Percentiles rank a stretch among this genome's conserved stretches.
Evolutionary conservation across 1,140 invertebrate species (phyloP).

Genomic region (Contarinia nasturtii): DNA sequence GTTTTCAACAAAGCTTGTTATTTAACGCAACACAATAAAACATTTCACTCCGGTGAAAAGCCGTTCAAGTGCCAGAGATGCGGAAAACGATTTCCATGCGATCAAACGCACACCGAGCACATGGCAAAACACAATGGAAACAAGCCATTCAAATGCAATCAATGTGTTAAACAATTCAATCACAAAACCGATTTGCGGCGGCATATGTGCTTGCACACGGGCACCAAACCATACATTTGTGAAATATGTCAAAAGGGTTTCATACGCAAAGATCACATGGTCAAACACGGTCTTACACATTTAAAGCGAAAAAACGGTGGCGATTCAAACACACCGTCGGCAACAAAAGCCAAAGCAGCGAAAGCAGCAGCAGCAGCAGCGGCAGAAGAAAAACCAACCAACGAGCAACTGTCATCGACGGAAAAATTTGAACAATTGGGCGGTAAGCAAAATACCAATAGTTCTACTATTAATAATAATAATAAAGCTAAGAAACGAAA

Average conservation of each 20-base stretch:
- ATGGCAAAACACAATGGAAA: slow-evolving; percentile 57
- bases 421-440: no score
- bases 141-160: slow-evolving; percentile 74
- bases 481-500: no score
- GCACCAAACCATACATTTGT: slow-evolving; percentile 63
- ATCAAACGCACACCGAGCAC: slow-evolving; percentile 46
- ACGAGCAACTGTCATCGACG: no score
- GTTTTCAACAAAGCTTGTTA: slow-evolving; percentile 73
- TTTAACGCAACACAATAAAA: slow-evolving; percentile 75
- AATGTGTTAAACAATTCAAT: slow-evolving; percentile 71
- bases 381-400: no score
- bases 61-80: slow-evolving; percentile 68
- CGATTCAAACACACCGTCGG: no score
- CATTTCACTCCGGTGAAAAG: slow-evolving; percentile 69
- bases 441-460: no score
- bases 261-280: slow-evolving; percentile 86
- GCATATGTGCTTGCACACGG: slow-evolving; percentile 73
- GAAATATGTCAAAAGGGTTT: slow-evolving; percentile 71
- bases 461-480: no score
- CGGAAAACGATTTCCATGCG: slow-evolving; percentile 59
- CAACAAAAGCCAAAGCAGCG: no score
- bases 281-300: slow-evolving; percentile 81
- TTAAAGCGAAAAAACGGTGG: no score
- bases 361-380: no score
- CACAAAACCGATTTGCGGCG: slow-evolving; percentile 81